phyloP scores from a whole-genome alignment of 2,113 vertebrate genomes.

The Apaloderma vittatum region DNA sequence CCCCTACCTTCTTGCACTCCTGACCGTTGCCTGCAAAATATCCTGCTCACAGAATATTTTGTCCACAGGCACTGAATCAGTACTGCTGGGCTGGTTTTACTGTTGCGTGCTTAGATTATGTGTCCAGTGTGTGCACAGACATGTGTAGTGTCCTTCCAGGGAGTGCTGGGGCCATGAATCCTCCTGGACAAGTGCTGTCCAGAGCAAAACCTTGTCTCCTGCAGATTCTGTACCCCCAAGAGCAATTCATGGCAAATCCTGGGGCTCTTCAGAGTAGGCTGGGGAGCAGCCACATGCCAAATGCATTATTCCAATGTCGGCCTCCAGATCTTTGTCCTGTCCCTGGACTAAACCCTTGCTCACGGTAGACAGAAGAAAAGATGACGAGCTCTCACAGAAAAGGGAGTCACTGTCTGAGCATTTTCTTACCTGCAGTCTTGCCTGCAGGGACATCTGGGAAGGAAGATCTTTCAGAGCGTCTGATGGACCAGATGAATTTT shows the following conservation, averaged over 20 bases:
- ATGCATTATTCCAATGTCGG: accelerated
- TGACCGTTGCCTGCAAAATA: accelerated
- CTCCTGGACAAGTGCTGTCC: neutral
- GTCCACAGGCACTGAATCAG: neutral
- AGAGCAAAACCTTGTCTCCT: neutral
- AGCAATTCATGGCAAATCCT: neutral
- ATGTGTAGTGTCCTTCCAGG: neutral
- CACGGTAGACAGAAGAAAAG: neutral
- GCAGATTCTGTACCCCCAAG: neutral
- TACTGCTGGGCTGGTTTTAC: neutral
- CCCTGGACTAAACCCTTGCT: neutral
- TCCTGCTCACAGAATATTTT: neutral
- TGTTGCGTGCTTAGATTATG: neutral
- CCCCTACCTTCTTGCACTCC: neutral
- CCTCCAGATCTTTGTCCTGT: neutral
- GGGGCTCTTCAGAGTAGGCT: neutral
- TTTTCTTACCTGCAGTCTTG: neutral
- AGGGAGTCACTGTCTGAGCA: neutral
- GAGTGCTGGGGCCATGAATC: neutral
- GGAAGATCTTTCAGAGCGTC: accelerated
- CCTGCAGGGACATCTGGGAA: neutral
- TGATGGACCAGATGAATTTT: neutral
- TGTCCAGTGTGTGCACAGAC: neutral
- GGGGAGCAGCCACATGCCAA: neutral
- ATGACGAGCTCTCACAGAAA: neutral